These are phyloP conservation scores for Hydroisotoma schaefferi DNA, from an alignment of 2,888 invertebrate species.

Conservation along the genomic window DNA sequence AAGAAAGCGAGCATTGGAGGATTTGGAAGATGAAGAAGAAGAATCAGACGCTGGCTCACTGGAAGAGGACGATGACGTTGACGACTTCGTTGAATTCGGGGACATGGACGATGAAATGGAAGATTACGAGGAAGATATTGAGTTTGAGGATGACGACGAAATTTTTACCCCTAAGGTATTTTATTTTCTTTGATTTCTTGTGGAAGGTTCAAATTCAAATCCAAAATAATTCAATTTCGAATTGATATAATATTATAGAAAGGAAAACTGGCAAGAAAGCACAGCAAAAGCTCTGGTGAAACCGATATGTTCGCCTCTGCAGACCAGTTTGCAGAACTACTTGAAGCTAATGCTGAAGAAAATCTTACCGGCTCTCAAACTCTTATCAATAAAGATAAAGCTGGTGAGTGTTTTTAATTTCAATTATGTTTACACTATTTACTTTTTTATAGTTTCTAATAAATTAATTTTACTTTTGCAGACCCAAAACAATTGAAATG, in stretches of 20 bases:
- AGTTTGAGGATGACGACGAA: conserved; percentile 32
- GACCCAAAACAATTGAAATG: conserved; percentile 71
- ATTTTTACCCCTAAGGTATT: conserved; percentile 30
- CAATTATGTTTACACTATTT: conserved; percentile 28
- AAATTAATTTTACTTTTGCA: conserved; percentile 49
- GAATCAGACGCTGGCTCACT: conserved; percentile 57
- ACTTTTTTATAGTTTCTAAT: conserved; percentile 1
- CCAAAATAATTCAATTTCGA: too few relatives aligned
- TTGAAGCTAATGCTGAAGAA: conserved; percentile 71
- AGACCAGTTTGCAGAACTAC: conserved; percentile 80
- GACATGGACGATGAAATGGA: conserved; percentile 61
- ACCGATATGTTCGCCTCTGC: conserved; percentile 67
- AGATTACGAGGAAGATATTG: conserved; percentile 51
- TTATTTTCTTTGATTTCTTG: background rate
- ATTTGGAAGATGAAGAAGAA: conserved; percentile 64
- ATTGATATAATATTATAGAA: too few relatives aligned
- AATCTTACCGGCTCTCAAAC: conserved; percentile 52
- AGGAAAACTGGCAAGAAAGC: conserved; percentile 23
- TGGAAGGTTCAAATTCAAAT: too few relatives aligned
- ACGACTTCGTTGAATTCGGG: conserved; percentile 48
- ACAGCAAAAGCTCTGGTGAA: conserved; percentile 16
- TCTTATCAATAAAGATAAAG: conserved; percentile 65
- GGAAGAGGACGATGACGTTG: conserved; percentile 51
- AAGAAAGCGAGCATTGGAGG: conserved; percentile 53
- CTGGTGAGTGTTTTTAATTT: conserved; percentile 56